phyloP scores from a whole-genome alignment of 2,888 invertebrate species.

The Saturnia japonica region DNA sequence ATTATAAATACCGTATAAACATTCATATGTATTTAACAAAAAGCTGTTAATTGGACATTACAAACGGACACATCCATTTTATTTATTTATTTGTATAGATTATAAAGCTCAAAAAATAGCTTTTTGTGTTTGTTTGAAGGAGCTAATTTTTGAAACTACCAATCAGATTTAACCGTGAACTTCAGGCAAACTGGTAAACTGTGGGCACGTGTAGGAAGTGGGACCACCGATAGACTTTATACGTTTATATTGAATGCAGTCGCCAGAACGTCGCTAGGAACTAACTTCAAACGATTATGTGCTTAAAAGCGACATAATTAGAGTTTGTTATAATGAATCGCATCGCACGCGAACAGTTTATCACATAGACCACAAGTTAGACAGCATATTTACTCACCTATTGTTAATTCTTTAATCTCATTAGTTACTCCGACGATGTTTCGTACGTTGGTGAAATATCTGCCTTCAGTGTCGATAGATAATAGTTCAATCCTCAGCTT shows the following conservation, averaged over 20 bases:
- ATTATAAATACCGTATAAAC: too few species aligned
- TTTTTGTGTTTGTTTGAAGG: too few species aligned
- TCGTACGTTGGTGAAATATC: background rate
- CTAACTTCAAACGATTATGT: background rate
- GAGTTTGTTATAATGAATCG: background rate
- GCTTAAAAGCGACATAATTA: background rate
- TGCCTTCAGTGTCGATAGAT: background rate
- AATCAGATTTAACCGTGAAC: too few species aligned
- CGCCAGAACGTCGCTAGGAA: background rate
- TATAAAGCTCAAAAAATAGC: too few species aligned
- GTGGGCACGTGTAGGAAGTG: too few species aligned
- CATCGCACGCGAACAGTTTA: background rate
- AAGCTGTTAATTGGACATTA: too few species aligned
- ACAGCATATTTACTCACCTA: background rate
- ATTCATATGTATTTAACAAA: too few species aligned
- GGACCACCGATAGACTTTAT: background rate
- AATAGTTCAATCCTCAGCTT: background rate
- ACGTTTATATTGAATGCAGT: background rate
- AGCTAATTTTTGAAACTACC: too few species aligned
- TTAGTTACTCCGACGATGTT: background rate
- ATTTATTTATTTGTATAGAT: too few species aligned
- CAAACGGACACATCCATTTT: too few species aligned
- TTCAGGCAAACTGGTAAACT: too few species aligned
- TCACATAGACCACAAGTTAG: background rate
- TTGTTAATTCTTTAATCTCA: slow-evolving; percentile 1